Evolutionary conservation across 2,113 vertebrate species (phyloP).

Genomic region (Pedetes capensis): DNA sequence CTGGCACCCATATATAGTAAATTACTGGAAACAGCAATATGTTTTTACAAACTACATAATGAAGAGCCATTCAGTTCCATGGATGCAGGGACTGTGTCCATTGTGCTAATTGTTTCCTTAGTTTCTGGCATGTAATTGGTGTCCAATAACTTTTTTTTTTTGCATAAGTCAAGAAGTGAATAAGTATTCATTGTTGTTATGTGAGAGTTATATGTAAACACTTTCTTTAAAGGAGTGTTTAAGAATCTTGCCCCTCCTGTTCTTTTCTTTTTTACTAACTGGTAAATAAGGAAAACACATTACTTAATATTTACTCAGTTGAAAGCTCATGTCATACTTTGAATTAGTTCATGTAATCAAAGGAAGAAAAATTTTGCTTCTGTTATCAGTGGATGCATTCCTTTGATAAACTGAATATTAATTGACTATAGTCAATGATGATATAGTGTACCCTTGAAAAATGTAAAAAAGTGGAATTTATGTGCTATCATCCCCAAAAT

Average conservation of each 20-base stretch:
- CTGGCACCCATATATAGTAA: neutral
- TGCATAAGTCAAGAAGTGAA: neutral
- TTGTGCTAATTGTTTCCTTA: neutral
- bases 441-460: neutral
- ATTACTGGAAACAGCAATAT: neutral
- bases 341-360: conserved; percentile 9
- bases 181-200: neutral
- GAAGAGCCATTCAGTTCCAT: neutral
- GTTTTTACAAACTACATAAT: neutral
- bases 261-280: neutral
- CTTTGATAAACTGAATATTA: neutral
- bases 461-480: neutral
- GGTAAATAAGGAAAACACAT: neutral
- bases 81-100: no score
- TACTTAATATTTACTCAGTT: conserved; percentile 32
- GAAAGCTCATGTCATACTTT: neutral
- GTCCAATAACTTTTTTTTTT: neutral
- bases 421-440: neutral
- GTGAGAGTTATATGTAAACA: neutral
- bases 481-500: neutral
- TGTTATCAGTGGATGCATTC: neutral
- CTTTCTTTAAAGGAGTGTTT: neutral
- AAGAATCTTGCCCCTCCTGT: neutral
- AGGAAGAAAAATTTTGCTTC: neutral
- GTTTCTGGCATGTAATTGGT: neutral